These are phyloP conservation scores for Xiphydria camelus DNA, from an alignment of 2,888 invertebrate genomes.

Conservation along the genomic window DNA sequence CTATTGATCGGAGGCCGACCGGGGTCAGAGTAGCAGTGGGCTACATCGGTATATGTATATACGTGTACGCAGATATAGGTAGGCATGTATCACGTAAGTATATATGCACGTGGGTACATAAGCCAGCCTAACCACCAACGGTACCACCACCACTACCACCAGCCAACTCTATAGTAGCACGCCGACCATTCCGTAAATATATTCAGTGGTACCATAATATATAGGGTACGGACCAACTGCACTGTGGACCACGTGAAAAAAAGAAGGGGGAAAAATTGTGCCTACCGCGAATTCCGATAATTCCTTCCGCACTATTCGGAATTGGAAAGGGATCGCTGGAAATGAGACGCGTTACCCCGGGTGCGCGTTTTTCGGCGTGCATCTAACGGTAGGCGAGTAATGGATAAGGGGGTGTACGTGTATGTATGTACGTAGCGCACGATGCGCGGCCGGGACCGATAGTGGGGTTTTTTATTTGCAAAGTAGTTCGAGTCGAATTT, in stretches of 20 bases:
- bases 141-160: background rate
- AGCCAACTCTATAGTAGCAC: background rate
- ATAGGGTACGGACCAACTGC: background rate
- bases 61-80: constrained; percentile 11
- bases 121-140: background rate
- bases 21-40: constrained; percentile 55
- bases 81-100: background rate
- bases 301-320: constrained; percentile 30
- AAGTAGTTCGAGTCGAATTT: no score
- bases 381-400: constrained; percentile 2
- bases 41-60: constrained; percentile 41
- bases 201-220: background rate
- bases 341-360: constrained; percentile 1
- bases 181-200: background rate
- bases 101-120: constrained; percentile 2
- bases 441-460: no score
- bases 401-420: background rate
- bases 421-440: background rate
- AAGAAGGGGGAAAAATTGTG: no score
- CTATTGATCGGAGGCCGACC: constrained; percentile 57
- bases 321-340: no score
- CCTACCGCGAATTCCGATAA: constrained; percentile 37
- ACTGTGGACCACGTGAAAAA: no score
- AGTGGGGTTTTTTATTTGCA: no score
- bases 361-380: background rate